Conservation (phyloP, 1,140 invertebrate species). For the Parasteatoda tepidariorum region DNA sequence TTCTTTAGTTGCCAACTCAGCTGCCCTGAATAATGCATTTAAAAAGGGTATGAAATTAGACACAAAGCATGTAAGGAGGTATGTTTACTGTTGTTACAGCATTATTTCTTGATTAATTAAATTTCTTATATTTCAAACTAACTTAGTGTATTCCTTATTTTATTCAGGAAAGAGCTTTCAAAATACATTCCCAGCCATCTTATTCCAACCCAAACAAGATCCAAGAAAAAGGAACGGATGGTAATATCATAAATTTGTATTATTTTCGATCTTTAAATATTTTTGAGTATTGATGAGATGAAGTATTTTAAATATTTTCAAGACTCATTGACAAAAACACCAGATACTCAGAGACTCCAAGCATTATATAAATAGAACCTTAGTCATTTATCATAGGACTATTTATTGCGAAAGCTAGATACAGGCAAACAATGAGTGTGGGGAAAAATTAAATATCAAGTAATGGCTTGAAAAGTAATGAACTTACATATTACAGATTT, state of each 20-base stretch:
- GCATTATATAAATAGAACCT: too few species aligned
- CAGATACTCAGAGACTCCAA: too few species aligned
- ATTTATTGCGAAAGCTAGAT: too few species aligned
- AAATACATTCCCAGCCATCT: slow-evolving; percentile 80
- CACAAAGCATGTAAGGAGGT: slow-evolving; percentile 73
- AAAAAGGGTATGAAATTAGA: slow-evolving; percentile 93
- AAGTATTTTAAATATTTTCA: too few species aligned
- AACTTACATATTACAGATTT: too few species aligned
- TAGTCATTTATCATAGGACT: too few species aligned
- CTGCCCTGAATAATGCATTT: slow-evolving; percentile 79
- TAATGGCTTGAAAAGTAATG: too few species aligned
- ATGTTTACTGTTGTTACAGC: slow-evolving; percentile 55
- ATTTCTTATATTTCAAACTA: not conserved
- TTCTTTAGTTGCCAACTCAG: slow-evolving; percentile 75
- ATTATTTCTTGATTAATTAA: not conserved
- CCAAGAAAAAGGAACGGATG: slow-evolving; percentile 69
- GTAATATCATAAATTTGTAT: slow-evolving; percentile 13
- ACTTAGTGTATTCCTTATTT: slow-evolving; percentile 28
- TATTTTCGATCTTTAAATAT: not conserved
- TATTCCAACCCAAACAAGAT: slow-evolving; percentile 76
- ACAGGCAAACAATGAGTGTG: too few species aligned
- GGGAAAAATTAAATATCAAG: too few species aligned
- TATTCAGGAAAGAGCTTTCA: slow-evolving; percentile 76
- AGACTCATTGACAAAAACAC: too few species aligned
- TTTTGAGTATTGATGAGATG: not conserved